Evolutionary conservation across 2,113 vertebrate genomes (phyloP).

Genomic region (Eleginops maclovinus): DNA sequence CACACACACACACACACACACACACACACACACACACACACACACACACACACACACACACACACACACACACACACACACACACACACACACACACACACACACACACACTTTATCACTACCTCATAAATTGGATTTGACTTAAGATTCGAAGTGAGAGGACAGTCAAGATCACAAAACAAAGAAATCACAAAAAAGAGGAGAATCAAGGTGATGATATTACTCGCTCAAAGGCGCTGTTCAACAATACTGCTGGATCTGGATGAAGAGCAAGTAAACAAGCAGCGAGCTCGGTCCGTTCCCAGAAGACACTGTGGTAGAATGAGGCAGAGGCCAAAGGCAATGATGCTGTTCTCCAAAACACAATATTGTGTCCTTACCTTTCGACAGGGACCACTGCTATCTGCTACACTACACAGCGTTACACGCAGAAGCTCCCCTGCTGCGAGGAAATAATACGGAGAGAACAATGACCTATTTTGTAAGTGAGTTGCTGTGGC

Average conservation of each 20-base stretch:
- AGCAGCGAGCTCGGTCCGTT: slow-evolving; percentile 22
- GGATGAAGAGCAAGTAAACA: slow-evolving; percentile 44
- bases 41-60: background rate
- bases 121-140: slow-evolving; percentile 35
- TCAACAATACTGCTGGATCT: slow-evolving; percentile 43
- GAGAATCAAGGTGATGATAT: slow-evolving; percentile 33
- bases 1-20: background rate
- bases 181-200: slow-evolving; percentile 29
- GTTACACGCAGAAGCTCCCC: slow-evolving; percentile 12
- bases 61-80: background rate
- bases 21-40: background rate
- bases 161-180: slow-evolving; percentile 29
- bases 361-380: slow-evolving; percentile 61
- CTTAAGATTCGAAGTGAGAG: slow-evolving; percentile 16
- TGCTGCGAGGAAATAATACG: slow-evolving; percentile 44
- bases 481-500: slow-evolving; percentile 63
- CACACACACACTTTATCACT: slow-evolving; percentile 19
- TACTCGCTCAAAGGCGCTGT: slow-evolving; percentile 30
- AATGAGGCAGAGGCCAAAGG: slow-evolving; percentile 43
- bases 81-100: background rate
- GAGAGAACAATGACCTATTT: slow-evolving; percentile 41
- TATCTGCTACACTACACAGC: slow-evolving; percentile 27
- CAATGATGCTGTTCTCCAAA: slow-evolving; percentile 49
- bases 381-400: slow-evolving; percentile 35
- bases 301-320: slow-evolving; percentile 48